phyloP scores from a whole-genome alignment of 2,113 vertebrate genomes.

The Lamprologus lemairii region DNA sequence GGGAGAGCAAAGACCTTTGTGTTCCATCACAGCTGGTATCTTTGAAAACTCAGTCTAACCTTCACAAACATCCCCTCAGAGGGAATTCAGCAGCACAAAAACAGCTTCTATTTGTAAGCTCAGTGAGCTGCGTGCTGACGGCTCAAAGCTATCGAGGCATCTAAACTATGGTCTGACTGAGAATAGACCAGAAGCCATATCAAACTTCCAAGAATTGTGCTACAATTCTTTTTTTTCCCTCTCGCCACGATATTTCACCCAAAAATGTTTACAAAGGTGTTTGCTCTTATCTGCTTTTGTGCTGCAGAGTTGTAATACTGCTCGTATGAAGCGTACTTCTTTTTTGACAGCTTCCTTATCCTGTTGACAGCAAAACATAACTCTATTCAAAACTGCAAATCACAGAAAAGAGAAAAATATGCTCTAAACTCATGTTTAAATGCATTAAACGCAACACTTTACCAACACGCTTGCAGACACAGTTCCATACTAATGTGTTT shows the following conservation, averaged over 20 bases:
- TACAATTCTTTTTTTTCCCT: neutral
- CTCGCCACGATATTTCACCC: neutral
- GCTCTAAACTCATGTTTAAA: neutral
- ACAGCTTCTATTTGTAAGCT: neutral
- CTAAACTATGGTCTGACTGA: neutral
- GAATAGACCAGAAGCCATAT: neutral
- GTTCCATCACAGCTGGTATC: slow-evolving; percentile 51
- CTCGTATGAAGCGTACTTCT: neutral
- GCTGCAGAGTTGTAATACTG: neutral
- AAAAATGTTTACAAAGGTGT: neutral
- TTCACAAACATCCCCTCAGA: slow-evolving; percentile 7
- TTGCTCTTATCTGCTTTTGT: neutral
- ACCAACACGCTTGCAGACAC: neutral
- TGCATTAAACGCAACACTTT: neutral
- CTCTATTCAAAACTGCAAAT: neutral
- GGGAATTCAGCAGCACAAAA: neutral
- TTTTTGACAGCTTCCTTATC: fast-evolving
- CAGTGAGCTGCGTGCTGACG: neutral
- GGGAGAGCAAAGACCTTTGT: slow-evolving; percentile 40
- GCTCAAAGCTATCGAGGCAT: neutral
- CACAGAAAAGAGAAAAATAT: fast-evolving
- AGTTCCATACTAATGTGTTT: neutral
- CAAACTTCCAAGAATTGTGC: neutral
- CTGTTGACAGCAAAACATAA: neutral
- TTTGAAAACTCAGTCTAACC: slow-evolving; percentile 21